These are phyloP conservation scores for Poeciliopsis occidentalis DNA, from an alignment of 2,113 vertebrate species.

Conservation along the genomic window DNA sequence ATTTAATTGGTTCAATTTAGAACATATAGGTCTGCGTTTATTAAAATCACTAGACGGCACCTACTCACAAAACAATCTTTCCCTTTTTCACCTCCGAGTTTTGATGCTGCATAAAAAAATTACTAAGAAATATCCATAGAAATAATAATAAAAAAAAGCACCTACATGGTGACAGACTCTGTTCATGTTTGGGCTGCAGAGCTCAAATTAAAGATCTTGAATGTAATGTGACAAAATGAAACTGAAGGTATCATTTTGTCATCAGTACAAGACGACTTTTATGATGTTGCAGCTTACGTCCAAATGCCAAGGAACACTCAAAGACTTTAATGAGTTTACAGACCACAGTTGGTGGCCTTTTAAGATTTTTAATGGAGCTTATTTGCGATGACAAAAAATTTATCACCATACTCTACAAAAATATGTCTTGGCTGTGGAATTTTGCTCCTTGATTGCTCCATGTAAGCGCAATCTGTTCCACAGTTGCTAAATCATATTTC, in stretches of 20 bases:
- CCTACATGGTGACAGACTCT: conserved; percentile 49
- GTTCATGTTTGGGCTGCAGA: conserved; percentile 55
- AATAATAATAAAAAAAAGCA: conserved; percentile 5
- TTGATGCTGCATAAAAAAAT: conserved; percentile 12
- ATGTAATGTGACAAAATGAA: conserved; percentile 69
- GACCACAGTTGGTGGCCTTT: not conserved
- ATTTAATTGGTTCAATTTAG: not conserved
- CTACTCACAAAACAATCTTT: not conserved
- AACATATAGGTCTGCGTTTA: not conserved
- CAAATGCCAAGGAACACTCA: conserved; percentile 27
- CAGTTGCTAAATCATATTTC: too few relatives aligned
- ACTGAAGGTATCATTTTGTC: conserved; percentile 50
- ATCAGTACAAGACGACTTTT: conserved; percentile 54
- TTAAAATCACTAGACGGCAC: too few relatives aligned
- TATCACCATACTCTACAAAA: not conserved
- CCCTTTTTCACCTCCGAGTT: not conserved
- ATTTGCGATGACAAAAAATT: not conserved
- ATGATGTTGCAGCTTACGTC: conserved; percentile 43
- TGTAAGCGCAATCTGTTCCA: too few relatives aligned
- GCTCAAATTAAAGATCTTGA: conserved; percentile 43
- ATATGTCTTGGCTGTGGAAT: too few relatives aligned
- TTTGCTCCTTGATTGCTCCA: too few relatives aligned
- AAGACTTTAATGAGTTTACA: not conserved
- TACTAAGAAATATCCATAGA: not conserved
- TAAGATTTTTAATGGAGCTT: not conserved